A percentile compares a stretch with the other conserved stretches of the same genome.
These are phyloP conservation scores for Heliconius hewitsoni DNA, from an alignment of 1,140 invertebrate genomes.

Conservation along the genomic window DNA sequence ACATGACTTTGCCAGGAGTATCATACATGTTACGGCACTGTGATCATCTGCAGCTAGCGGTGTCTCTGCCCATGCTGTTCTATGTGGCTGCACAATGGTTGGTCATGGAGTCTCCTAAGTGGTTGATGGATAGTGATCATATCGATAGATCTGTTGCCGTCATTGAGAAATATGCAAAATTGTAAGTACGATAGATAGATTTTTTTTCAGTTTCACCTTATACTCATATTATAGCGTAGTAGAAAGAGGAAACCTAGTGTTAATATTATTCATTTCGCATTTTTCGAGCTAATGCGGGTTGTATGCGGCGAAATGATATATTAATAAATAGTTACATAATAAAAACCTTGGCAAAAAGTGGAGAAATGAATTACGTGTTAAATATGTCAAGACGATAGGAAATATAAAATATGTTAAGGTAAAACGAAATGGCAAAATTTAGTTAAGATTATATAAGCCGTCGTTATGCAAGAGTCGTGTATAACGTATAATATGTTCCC, in stretches of 20 bases:
- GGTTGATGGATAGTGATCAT: conserved; percentile 59
- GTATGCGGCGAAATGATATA: no score
- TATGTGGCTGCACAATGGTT: conserved; percentile 51
- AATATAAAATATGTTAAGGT: not conserved
- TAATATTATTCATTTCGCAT: no score
- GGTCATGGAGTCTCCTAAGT: conserved; percentile 64
- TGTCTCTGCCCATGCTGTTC: conserved; percentile 58
- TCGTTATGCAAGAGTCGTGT: not conserved
- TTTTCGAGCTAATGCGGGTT: no score
- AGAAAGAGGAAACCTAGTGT: no score
- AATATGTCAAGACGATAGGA: not conserved
- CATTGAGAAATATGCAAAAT: conserved; percentile 59
- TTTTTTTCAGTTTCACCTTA: no score
- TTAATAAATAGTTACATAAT: no score
- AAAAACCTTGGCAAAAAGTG: no score
- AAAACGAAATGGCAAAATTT: not conserved
- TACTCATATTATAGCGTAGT: no score
- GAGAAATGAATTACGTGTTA: no score
- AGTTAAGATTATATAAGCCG: not conserved
- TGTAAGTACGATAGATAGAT: conserved; percentile 49
- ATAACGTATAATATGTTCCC: not conserved
- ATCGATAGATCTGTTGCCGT: conserved; percentile 49
- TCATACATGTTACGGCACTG: conserved; percentile 61
- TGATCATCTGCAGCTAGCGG: conserved; percentile 55
- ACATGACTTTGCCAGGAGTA: conserved; percentile 57